Conservation (phyloP, 2,113 vertebrate genomes). For the pig (Sus scrofa) region T2T-Sscrofa CM000830.6:48389501-48390000, state of each 20-base stretch:
- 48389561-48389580: background rate
- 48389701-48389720: background rate
- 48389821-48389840: background rate
- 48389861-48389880: too few species aligned
- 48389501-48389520: too few species aligned
- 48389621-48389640: background rate
- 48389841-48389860: too few species aligned
- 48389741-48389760: background rate
- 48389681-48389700: background rate
- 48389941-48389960: too few species aligned
- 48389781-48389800: background rate
- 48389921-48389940: too few species aligned
- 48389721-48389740: background rate
- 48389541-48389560: too few species aligned
- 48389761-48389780: background rate
- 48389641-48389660: background rate
- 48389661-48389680: too few species aligned
- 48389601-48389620: background rate
- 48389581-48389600: background rate
- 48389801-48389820: background rate
- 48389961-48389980: too few species aligned
- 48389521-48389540: too few species aligned
- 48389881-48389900: too few species aligned
- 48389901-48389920: too few species aligned
- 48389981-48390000: too few species aligned